phyloP scores from a whole-genome alignment of 2,797 vertebrate genomes.

The Dendrocincla fuliginosa region DNA sequence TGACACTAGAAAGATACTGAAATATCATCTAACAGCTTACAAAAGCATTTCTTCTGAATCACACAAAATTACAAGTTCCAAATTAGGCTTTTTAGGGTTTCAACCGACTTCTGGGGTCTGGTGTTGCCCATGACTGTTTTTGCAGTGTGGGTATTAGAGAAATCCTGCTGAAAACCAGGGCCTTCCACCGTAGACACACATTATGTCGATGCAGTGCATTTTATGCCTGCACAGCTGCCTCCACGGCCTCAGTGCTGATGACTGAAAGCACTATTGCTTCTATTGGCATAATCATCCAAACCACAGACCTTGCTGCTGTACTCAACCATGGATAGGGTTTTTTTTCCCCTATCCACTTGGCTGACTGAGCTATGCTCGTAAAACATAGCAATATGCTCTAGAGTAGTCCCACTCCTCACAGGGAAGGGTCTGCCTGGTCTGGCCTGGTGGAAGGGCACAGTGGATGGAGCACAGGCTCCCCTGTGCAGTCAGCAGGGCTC shows the following conservation, averaged over 20 bases:
- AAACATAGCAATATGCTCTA: accelerated
- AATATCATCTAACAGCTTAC: not conserved
- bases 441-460: not conserved
- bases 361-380: not conserved
- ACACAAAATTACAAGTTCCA: not conserved
- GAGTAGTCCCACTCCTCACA: not conserved
- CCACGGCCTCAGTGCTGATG: not conserved
- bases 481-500: not conserved
- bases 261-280: not conserved
- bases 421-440: not conserved
- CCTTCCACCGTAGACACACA: not conserved
- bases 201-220: not conserved
- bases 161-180: not conserved
- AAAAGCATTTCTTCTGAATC: not conserved
- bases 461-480: not conserved
- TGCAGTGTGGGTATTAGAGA: not conserved
- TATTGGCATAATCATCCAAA: not conserved
- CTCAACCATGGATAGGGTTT: not conserved
- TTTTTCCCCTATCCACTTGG: accelerated
- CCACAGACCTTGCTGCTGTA: not conserved
- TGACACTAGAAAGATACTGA: not conserved
- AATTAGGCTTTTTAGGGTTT: not conserved
- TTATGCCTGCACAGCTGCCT: not conserved
- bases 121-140: not conserved
- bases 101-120: not conserved